A percentile compares a stretch with the other conserved stretches of the same genome.
Conservation (phyloP, 35 echinoderm and acorn worm genomes). For the Lytechinus pictus region DNA sequence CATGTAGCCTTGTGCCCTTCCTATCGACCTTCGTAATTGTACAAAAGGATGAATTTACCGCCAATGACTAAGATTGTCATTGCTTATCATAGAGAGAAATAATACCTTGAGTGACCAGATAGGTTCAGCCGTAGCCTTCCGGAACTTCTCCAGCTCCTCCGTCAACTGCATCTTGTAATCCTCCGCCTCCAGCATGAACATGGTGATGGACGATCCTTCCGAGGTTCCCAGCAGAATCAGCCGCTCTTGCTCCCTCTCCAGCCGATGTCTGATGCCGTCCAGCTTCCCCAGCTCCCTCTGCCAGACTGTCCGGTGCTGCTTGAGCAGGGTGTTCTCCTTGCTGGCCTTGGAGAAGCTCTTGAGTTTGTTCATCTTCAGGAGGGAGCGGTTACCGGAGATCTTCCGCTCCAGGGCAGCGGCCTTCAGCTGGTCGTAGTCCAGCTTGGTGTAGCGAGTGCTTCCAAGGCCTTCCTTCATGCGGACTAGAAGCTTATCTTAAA, state of each 20-base stretch:
- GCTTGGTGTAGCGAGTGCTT: conserved; percentile 68
- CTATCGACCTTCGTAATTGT: no score
- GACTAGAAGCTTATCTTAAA: conserved; percentile 87
- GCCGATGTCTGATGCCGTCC: conserved; percentile 53
- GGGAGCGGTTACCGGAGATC: conserved; percentile 75
- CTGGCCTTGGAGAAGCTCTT: conserved; percentile 67
- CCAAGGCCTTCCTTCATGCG: conserved; percentile 91
- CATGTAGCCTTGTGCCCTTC: no score
- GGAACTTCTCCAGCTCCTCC: conserved; percentile 70
- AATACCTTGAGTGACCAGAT: conserved; percentile 80
- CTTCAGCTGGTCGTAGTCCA: conserved; percentile 92
- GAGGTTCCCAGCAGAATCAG: conserved; percentile 67
- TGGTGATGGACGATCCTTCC: conserved; percentile 75
- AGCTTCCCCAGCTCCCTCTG: conserved; percentile 69
- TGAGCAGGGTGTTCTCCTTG: conserved; percentile 83
- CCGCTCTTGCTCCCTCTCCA: conserved; percentile 59
- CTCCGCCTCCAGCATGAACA: conserved; percentile 95
- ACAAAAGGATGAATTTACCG: no score
- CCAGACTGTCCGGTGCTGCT: conserved; percentile 87
- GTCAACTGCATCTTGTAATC: conserved; percentile 65
- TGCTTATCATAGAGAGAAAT: conserved; percentile 27
- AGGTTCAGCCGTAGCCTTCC: conserved; percentile 69
- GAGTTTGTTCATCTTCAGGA: conserved; percentile 90
- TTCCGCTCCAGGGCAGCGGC: conserved; percentile 80
- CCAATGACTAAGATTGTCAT: no score